Base-by-base conservation (phyloP, 2,797 vertebrate species). In the Lophotriccus pileatus region DNA sequence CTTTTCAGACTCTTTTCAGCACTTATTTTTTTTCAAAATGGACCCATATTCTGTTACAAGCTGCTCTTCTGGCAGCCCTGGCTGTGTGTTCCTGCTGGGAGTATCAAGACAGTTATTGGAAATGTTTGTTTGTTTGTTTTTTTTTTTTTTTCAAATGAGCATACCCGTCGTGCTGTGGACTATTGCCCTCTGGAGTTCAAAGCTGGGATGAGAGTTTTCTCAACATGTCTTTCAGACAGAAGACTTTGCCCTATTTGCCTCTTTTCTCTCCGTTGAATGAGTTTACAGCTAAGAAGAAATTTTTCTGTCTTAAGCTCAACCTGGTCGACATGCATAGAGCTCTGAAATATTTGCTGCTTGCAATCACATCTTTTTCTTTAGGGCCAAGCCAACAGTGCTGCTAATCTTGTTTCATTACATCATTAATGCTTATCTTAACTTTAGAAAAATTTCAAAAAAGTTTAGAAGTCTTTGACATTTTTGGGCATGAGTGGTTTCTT, bases 401-500 rank as follows among this genome's bases (percentile, higher is more conserved):
- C 85, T 97, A 96, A 97, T 97, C 93, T 92, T 95, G 64, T 77
- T 75, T 96, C 87, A 95, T 96, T 97, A 93, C 78, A 82, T 89
- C 91, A 59, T 82, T 96, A 96, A 92, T 93, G 89, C 43, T 97
- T 92, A 94, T 95, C 92, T 97, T 96, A 90, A 90, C 64, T 95
- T 97, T 19, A 87, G 84, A 96, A 97, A 59, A 87, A 47, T 96
- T 97, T 97, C 92, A 86, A 95, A 96, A 63, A 87, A 53, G 21
- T 84, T 91, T 89, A 79, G 52, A 96, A 96, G 67, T 92, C 91
- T 97, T 96, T 72, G 87, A 66, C 49, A 86, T 78, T 95, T 95
- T 75, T 7, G 80, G 75, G 18, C 68, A 92, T 56, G 56, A 87
- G 52, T 58, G 63, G 52, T 97, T 97, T 95, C 67, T 95, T 73